Base-by-base conservation (phyloP, 2,797 vertebrate species). In the Moxostoma hubbsi region DNA sequence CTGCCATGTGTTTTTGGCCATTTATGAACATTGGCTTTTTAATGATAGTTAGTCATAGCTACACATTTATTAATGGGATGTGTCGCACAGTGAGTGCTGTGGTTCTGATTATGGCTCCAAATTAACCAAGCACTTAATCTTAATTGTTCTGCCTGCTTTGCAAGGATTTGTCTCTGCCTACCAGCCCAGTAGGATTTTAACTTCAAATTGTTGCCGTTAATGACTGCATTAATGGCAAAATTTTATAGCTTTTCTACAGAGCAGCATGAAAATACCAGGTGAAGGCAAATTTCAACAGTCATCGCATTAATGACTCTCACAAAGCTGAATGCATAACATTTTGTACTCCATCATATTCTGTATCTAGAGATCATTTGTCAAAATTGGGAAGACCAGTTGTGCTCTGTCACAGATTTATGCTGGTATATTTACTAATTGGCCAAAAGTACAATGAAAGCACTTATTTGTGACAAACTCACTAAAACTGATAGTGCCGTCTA, bases 111-210 rank as follows among this genome's bases (percentile, higher is more conserved):
- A 80, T 83, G 84, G 83, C 82, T 85, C 69, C 76, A 83, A 80
- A 82, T 85, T 85, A 88, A 81, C 83, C 80, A 78, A 84, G 84
- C 83, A 84, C 82, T 88, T 87, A 82, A 86, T 88, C 83, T 84
- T 87, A 86, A 88, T 87, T 87, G 86, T 86, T 82, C 85, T 85
- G 83, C 81, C 86, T 87, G 85, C 86, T 85, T 83, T 81, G 86
- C 76, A 65, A 84, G 75, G 68, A 81, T 80, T 79, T 47, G 76
- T 79, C 73, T 79, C 83, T 74, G 74, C 79, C 75, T 81, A 79
- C 77, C 62, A 79, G 74, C 87, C 77, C 84, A 77, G 81, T 77
- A 61, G 82, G 85, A 83, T 82, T 68, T 80, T 82, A 82, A 77
- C 77, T 75, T 71, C 77, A 80, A 83, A 84, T 83, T 81, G 76